A percentile compares a stretch with the other conserved stretches of the same genome.
These are phyloP conservation scores for Ramphastos sulfuratus DNA, from an alignment of 2,113 vertebrate genomes.

Conservation along the genomic window DNA sequence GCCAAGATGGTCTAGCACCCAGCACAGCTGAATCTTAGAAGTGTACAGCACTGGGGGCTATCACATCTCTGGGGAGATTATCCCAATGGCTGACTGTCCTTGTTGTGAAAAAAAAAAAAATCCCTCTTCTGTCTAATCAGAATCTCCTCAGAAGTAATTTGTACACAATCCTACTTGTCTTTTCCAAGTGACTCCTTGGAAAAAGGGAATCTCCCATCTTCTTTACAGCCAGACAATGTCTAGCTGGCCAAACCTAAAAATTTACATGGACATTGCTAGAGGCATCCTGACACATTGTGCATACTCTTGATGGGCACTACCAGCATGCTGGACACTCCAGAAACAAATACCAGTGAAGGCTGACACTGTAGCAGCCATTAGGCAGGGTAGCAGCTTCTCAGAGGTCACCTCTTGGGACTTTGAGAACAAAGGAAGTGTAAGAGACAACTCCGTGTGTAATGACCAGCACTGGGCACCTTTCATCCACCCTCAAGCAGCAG, in stretches of 20 bases:
- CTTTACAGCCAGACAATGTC: not conserved
- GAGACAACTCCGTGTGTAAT: not conserved
- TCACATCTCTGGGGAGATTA: not conserved
- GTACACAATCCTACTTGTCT: too few species aligned
- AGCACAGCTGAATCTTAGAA: not conserved
- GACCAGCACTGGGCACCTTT: not conserved
- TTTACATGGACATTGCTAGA: not conserved
- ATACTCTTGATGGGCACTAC: not conserved
- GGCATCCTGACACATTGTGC: not conserved
- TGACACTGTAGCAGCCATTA: not conserved
- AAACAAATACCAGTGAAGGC: accelerated
- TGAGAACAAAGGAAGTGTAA: not conserved
- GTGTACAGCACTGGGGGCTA: not conserved
- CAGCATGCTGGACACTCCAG: not conserved
- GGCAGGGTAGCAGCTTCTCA: not conserved
- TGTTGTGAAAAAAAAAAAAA: not conserved
- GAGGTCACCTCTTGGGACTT: not conserved
- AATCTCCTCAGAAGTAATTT: not conserved
- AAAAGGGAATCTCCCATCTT: too few species aligned
- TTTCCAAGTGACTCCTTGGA: too few species aligned
- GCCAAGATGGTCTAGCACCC: not conserved
- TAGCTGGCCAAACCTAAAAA: not conserved
- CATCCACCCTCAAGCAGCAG: not conserved
- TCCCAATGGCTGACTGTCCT: not conserved
- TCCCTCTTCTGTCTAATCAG: not conserved